Percentiles rank a stretch among this genome's conserved stretches.
Evolutionary conservation across 2,797 vertebrate genomes (phyloP).

Genomic region (Tarsius wallacei): DNA sequence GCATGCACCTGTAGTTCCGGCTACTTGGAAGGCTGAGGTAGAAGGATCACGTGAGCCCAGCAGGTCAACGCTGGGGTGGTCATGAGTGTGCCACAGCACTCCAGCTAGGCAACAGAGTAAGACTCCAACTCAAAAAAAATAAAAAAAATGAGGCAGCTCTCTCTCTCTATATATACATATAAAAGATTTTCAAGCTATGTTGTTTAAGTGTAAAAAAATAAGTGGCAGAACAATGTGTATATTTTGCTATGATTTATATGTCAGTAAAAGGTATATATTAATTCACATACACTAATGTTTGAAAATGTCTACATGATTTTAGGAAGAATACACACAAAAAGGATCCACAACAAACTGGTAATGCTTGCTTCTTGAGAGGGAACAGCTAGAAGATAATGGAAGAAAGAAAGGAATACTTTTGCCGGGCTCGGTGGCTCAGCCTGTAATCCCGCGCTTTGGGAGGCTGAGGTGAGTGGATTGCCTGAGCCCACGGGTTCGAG

Average conservation of each 20-base stretch:
- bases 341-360: background rate
- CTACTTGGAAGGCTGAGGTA: too few species aligned
- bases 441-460: too few species aligned
- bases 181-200: conserved; percentile 52
- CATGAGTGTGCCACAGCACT: too few species aligned
- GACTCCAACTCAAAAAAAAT: too few species aligned
- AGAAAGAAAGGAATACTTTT: conserved; percentile 12
- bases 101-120: too few species aligned
- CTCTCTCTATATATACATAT: background rate
- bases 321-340: background rate
- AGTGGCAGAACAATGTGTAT: background rate
- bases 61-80: too few species aligned
- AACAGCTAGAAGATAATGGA: background rate
- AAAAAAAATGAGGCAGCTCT: background rate
- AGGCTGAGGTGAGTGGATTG: too few species aligned
- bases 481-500: too few species aligned
- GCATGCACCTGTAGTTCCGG: too few species aligned
- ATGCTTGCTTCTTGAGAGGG: background rate
- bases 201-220: conserved; percentile 34
- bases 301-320: conserved; percentile 37
- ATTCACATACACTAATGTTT: background rate
- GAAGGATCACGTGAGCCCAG: too few species aligned
- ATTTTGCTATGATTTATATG: conserved; percentile 19
- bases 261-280: background rate
- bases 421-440: too few species aligned